Base-by-base conservation (phyloP, 2,797 vertebrate species). In the Rhinophrynus dorsalis region DNA sequence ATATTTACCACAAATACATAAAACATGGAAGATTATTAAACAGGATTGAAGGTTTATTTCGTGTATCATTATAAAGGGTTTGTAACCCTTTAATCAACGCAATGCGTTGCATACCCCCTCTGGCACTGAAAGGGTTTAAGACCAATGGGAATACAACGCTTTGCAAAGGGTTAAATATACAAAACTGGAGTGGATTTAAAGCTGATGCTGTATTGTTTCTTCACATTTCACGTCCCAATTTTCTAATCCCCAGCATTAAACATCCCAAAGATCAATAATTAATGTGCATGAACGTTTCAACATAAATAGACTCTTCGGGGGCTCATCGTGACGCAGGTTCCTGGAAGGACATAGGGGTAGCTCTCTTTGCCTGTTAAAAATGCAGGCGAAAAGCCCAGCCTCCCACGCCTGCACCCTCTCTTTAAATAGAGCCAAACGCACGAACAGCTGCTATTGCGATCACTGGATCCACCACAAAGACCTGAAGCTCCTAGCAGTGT, bases 261-360 rank as follows among this genome's bases (percentile, higher is more conserved):
- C 52, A 38, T 37, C 13, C 7, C 3, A 9, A 6, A 15, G 30
- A 58, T 63, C n/a, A 70, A 62, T 70, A 62, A 70, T 61, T 55
- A 15, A 70, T 70, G 21, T 2, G 17, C 33, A 18, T 7, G 54
- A 20, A 29, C 11, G 27, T 17, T 44, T 38, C 50, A 26, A 35
- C 32, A 42, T 23, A 38, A 35, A n/a, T 18, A 29, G 57, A 13
- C 29, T 55, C 20, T 71, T 63, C 56, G 67, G 67, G 64, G 68
- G 60, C 26, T 56, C 15, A 11, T 33, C 30, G 68, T 72, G 68
- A 72, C 68, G 68, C 68, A 72, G 32, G 24, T 65, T 57, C 42
- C 52, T 64, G 68, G 68, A 56, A 57, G 68, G 68, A 8, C 15
- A 20, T 33, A 42, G 59, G 67, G 58, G 30, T 26, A 30, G 26